A percentile compares a stretch with the other conserved stretches of the same genome.
Conservation (phyloP, 2,888 invertebrate genomes). For the Rhogogaster chlorosoma region DNA sequence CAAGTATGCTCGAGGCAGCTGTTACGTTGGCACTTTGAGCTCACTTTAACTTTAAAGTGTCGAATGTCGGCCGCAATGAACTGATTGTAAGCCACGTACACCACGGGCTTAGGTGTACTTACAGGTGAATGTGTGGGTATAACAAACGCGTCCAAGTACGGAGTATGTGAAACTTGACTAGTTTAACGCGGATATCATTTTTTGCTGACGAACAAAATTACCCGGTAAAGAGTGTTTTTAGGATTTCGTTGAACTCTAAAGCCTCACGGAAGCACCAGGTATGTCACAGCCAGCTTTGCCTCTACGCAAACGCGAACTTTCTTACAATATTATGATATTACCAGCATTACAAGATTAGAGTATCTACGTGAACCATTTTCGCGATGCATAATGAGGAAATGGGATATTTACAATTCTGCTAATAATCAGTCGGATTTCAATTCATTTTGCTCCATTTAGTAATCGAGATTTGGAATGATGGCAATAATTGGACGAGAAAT, state of each 20-base stretch:
- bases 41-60: constrained; percentile 36
- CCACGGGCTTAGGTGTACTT: neutral
- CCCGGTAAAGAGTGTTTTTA: constrained; percentile 6
- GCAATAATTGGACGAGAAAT: neutral
- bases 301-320: neutral
- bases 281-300: neutral
- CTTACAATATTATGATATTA: neutral
- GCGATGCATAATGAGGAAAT: neutral
- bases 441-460: neutral
- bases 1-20: neutral
- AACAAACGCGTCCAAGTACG: neutral
- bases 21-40: constrained; percentile 17
- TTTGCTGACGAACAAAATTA: neutral
- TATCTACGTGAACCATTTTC: neutral
- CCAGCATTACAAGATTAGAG: neutral
- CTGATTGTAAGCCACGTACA: neutral
- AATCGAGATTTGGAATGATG: too few relatives aligned
- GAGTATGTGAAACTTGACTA: neutral
- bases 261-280: neutral
- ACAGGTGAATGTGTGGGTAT: neutral
- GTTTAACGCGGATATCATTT: constrained; percentile 1
- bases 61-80: constrained; percentile 12
- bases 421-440: neutral
- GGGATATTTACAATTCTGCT: neutral
- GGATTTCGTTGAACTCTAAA: constrained; percentile 11